A percentile compares a stretch with the other conserved stretches of the same genome.
phyloP scores from a whole-genome alignment of 1,140 invertebrate species.

The Calephelis virginiensis region DNA sequence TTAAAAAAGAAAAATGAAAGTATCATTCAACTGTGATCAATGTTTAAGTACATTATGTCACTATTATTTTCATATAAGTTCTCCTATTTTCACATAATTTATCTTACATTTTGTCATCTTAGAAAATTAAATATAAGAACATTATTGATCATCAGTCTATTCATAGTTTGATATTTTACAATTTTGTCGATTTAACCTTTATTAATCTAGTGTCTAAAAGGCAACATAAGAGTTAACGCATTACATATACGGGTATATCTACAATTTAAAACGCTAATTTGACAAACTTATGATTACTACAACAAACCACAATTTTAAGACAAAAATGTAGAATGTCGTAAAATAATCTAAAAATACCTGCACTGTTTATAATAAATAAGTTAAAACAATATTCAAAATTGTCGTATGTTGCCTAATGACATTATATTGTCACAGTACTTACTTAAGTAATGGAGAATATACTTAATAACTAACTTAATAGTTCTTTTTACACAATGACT shows the following conservation, averaged over 20 bases:
- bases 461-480: constrained; percentile 73
- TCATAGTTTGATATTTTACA: constrained; percentile 76
- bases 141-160: constrained; percentile 78
- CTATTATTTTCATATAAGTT: constrained; percentile 43
- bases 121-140: constrained; percentile 77
- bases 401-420: constrained; percentile 70
- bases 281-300: constrained; percentile 47
- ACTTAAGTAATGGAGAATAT: constrained; percentile 73
- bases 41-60: constrained; percentile 69
- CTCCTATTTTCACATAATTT: constrained; percentile 71
- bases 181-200: constrained; percentile 74
- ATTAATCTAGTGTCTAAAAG: constrained; percentile 70
- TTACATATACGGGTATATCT: constrained; percentile 55
- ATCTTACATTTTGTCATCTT: constrained; percentile 76
- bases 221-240: constrained; percentile 60
- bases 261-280: constrained; percentile 62
- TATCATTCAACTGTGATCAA: constrained; percentile 54
- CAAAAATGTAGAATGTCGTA: constrained; percentile 34
- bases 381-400: constrained; percentile 63
- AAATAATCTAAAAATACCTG: constrained; percentile 31
- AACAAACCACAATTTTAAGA: constrained; percentile 30
- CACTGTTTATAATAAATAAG: constrained; percentile 68
- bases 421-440: constrained; percentile 72
- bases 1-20: constrained; percentile 78
- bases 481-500: constrained; percentile 77